Evolutionary conservation across 2,113 vertebrate genomes (phyloP).

Genomic region (Aplodontia rufa): DNA sequence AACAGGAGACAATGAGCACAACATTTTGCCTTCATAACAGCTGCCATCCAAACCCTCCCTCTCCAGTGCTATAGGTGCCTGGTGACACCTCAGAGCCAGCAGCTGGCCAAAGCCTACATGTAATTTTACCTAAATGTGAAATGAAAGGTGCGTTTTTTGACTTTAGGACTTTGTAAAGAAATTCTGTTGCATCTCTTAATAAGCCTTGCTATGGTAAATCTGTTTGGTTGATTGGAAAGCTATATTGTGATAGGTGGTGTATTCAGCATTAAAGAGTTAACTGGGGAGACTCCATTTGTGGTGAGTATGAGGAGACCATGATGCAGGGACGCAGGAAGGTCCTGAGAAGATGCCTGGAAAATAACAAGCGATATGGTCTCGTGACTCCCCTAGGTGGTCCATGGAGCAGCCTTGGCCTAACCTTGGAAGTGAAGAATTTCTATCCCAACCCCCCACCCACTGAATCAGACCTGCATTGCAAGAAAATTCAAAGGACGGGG

Average conservation of each 20-base stretch:
- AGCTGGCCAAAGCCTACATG: background rate
- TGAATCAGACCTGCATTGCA: background rate
- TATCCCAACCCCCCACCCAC: background rate
- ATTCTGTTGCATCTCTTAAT: background rate
- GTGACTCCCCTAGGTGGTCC: background rate
- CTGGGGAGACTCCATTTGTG: background rate
- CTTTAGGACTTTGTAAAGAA: background rate
- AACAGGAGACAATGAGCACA: background rate
- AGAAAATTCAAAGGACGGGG: background rate
- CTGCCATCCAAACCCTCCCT: background rate
- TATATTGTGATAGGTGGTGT: background rate
- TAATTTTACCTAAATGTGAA: background rate
- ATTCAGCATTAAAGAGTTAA: background rate
- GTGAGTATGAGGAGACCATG: background rate
- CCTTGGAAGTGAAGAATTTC: background rate
- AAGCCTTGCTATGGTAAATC: background rate
- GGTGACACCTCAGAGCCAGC: background rate
- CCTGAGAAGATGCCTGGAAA: background rate
- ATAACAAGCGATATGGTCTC: background rate
- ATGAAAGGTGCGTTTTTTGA: background rate
- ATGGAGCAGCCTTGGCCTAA: background rate
- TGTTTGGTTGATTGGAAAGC: background rate
- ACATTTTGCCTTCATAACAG: background rate
- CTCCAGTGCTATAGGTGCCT: rapidly evolving
- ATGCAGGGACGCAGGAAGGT: rapidly evolving